Base-by-base conservation (phyloP, 2,113 vertebrate species). In the Gnathonemus longibarbis region DNA sequence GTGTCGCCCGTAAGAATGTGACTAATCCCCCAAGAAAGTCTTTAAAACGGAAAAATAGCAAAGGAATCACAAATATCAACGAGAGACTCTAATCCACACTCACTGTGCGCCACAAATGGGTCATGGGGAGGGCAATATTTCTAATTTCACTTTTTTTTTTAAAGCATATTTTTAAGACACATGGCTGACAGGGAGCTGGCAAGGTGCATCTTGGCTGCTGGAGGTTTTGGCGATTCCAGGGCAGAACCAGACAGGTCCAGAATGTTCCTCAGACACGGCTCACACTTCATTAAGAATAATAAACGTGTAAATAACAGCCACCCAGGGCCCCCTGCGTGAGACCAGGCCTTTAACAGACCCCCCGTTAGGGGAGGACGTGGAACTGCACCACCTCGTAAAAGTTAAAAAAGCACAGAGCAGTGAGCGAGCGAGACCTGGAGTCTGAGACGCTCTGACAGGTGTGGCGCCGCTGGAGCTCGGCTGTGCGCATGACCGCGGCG, bases 211-310 rank as follows among this genome's bases (percentile, higher is more conserved):
- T 15, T 5, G 84, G 9, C 42, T n/a, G 84, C 19, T 85, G 24
- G 10, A 48, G 46, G 21, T n/a, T 49, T n/a, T 5, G 84, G 9
- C 1, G 24, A 10, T 48, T 49, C n/a, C 45, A 48, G n/a, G 19
- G 45, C 84, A 84, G 84, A 50, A 50, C 84, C 21, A 50, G 21
- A 86, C 35, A 7, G 74, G 35, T 80, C 74, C 74, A 80, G 74
- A 80, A 80, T 94, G 95, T 91, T 62, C 91, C 89, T 92, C 89
- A 92, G 94, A 94, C n/a, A 50, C 48, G 6, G n/a, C 48, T 86
- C 84, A 48, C 84, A 86, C 45, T 45, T 85, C 24, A 49, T 85
- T 49, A 91, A 74, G 91, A 86, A 24, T 49, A 89, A 15, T 87
- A 84, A 88, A 90, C 91, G 90, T 92, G 92, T 92, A 89, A 85